phyloP scores from a whole-genome alignment of 2,113 vertebrate genomes.

The Elephantulus edwardii region DNA sequence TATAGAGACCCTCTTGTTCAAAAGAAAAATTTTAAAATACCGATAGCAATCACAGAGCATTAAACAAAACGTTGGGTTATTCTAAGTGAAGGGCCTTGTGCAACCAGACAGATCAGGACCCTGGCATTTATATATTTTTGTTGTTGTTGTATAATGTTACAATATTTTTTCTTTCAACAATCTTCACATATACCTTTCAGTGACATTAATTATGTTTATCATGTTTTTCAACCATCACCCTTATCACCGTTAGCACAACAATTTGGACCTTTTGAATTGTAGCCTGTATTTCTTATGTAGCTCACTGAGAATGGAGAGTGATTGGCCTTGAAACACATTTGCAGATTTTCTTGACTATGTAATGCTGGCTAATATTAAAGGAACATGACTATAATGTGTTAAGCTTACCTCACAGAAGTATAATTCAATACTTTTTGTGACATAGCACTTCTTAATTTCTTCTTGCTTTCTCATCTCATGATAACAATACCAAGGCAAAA shows the following conservation, averaged over 20 bases:
- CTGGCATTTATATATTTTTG: no score
- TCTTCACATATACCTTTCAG: no score
- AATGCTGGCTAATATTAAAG: no score
- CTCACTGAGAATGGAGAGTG: background rate
- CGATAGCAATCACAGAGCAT: background rate
- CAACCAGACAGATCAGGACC: background rate
- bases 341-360: background rate
- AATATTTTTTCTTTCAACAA: no score
- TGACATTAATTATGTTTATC: no score
- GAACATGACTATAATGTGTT: background rate
- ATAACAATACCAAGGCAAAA: background rate
- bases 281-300: background rate
- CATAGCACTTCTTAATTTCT: background rate
- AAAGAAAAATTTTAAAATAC: no score
- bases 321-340: background rate
- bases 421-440: background rate
- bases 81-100: no score
- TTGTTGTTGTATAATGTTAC: no score
- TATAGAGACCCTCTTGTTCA: no score
- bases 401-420: background rate
- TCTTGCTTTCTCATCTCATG: background rate
- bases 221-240: no score
- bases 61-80: background rate
- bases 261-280: background rate
- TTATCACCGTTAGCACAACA: no score